phyloP scores from a whole-genome alignment of 2,113 vertebrate genomes.

The Paradisaea rubra region DNA sequence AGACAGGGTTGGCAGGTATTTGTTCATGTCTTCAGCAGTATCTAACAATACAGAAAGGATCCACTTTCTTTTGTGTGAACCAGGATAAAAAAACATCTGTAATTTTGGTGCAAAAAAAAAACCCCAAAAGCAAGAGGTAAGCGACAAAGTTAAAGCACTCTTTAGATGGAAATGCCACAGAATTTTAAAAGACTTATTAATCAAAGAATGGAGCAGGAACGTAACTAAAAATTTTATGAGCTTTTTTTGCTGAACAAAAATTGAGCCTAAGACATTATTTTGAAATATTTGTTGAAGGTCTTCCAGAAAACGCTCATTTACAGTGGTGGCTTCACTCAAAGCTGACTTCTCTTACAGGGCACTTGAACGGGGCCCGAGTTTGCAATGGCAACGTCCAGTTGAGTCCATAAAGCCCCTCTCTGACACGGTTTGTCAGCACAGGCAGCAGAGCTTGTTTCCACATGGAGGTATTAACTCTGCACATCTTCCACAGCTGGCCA shows the following conservation, averaged over 20 bases:
- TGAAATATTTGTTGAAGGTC: neutral
- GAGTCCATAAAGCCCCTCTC: neutral
- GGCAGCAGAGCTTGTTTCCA: neutral
- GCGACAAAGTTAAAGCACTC: neutral
- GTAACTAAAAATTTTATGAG: neutral
- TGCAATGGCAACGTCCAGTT: neutral
- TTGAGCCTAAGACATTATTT: neutral
- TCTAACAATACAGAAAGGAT: neutral
- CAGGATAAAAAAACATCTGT: neutral
- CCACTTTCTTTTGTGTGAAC: neutral
- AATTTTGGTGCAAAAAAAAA: neutral
- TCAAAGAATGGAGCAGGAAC: neutral
- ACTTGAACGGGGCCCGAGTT: neutral
- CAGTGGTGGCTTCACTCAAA: neutral
- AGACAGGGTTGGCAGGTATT: neutral
- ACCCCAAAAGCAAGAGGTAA: neutral
- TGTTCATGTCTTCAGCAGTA: neutral
- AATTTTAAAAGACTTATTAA: neutral
- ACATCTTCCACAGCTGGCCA: neutral
- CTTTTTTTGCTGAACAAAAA: neutral
- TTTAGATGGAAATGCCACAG: neutral
- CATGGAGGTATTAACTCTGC: neutral
- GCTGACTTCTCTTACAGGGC: neutral
- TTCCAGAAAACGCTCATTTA: neutral
- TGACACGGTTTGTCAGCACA: fast-evolving